Evolutionary conservation across 2,797 vertebrate genomes (phyloP), one percentile per base, ranked within the genome.

Genomic region (Cynopterus sphinx): DNA sequence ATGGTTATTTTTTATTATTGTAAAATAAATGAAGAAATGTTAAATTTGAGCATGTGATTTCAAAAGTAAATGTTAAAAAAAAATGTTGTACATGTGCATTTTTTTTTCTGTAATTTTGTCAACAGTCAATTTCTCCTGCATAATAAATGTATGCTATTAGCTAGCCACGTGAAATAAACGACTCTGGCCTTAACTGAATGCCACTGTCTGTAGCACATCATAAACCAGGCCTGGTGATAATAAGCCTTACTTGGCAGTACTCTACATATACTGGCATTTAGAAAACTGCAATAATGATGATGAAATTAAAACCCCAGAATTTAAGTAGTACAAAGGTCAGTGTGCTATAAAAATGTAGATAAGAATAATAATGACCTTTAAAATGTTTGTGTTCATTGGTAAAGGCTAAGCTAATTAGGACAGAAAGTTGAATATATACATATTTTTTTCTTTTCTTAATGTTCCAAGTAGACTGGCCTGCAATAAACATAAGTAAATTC

Each of bases 271-370:
- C 91, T 89, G 82, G 90, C 95, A 97, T 98, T 98, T 98, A 61
- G 96, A 97, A 98, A 98, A 82, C 70, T 96, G 46, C 2, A 96
- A 57, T 70, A 86, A 98, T 98, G 90, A 97, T 82, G 94, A 98
- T 96, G 59, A 96, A 97, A 97, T 97, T 98, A 98, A 98, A 98
- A 97, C 95, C 82, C 83, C 87, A 96, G 98, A 98, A 98, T 97
- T 98, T 98, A 97, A 98, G 91, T 91, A 90, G 81, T 94, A 97
- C 93, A 84, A 95, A 97, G 96, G 97, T 97, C 87, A 98, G 78
- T 82, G 78, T 96, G 88, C 85, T 98, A 13, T 91, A 96, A 98
- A 97, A 97, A 65, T 7, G 74, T 86, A 74, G 79, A 95, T 86
- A 93, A 96, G 87, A 94, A 83, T 95, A 97, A 94, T 92, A 95